phyloP scores from a whole-genome alignment of 2,797 vertebrate species.

The Sphaeramia orbicularis region DNA sequence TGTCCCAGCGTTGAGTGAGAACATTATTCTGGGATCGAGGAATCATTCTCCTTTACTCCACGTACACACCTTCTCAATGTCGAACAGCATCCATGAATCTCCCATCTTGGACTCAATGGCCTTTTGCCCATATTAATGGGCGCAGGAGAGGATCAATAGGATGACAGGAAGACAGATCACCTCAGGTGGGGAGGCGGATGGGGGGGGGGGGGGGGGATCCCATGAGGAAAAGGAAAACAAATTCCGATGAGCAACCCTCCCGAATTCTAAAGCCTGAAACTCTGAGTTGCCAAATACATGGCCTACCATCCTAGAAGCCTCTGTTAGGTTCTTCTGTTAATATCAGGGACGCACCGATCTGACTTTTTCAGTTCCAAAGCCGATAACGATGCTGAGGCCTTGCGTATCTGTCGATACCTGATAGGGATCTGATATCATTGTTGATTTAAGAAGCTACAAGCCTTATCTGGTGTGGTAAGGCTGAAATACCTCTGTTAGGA shows the following conservation, averaged over 20 bases:
- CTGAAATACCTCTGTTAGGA: too few species aligned
- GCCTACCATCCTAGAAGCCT: slow-evolving; percentile 18
- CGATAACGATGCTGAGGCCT: too few species aligned
- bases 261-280: slow-evolving; percentile 44
- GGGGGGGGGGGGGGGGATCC: slow-evolving; percentile 40
- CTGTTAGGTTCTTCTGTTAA: slow-evolving; percentile 1
- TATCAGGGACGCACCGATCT: slow-evolving; percentile 12
- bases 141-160: slow-evolving; percentile 76
- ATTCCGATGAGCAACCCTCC: slow-evolving; percentile 64
- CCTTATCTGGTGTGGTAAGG: too few species aligned
- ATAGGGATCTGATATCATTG: too few species aligned
- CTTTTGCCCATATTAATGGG: slow-evolving; percentile 82
- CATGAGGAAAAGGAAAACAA: slow-evolving; percentile 65
- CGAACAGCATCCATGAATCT: slow-evolving; percentile 62
- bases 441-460: too few species aligned
- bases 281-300: neutral
- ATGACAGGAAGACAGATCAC: slow-evolving; percentile 83
- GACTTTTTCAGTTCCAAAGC: too few species aligned
- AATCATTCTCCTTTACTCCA: slow-evolving; percentile 63
- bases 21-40: slow-evolving; percentile 47
- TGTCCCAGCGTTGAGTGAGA: slow-evolving; percentile 31
- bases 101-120: slow-evolving; percentile 49
- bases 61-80: slow-evolving; percentile 73
- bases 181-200: slow-evolving; percentile 43
- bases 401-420: too few species aligned